Base-by-base conservation (phyloP, 2,797 vertebrate species). In the Semaprochilodus insignis region DNA sequence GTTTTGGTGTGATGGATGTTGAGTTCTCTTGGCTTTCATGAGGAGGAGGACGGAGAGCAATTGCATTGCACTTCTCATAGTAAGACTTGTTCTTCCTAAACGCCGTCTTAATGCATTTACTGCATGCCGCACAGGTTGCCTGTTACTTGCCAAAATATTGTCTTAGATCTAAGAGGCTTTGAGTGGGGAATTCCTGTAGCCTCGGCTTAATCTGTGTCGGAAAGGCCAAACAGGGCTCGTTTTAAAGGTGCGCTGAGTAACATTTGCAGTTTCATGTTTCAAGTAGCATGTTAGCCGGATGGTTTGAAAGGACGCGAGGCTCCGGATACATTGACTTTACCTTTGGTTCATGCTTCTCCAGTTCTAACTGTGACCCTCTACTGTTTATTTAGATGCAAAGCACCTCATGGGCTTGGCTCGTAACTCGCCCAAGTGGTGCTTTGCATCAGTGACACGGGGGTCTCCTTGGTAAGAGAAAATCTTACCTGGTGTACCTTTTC, bases 401-500 rank as follows among this genome's bases (percentile, higher is more conserved):
- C 44, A 48, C 10, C 44, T 48, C 10, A 10, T 48, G 44, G 1
- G 10, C 10, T 48, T 48, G 44, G 8, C 44, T 48, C 2, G 11
- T 13, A 10, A 13, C 44, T 48, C 11, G 10, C 44, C 10, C 44
- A 48, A 13, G 10, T 11, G 44, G 44, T 48, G 44, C 44, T 48
- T 48, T 48, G 44, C 44, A 13, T 48, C 44, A 13, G 44, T 48
- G 44, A 44, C 44, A 40, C 36, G 31, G 31, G 44, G 8, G 44
- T 48, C 44, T 48, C 11, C 1, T 13, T 48, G 44, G 8, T 48
- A 23, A 72, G 23, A 8, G 44, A 34, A 55, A 10, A 16, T 51
- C 16, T 73, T 73, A 34, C 13, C 48, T 67, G 5, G 34, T 60
- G 62, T 69, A 74, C 72, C 72, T 81, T 75, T 59, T 51, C 2